Evolutionary conservation across 2,888 invertebrate genomes (phyloP).

Genomic region (Drosophila niveifrons): DNA sequence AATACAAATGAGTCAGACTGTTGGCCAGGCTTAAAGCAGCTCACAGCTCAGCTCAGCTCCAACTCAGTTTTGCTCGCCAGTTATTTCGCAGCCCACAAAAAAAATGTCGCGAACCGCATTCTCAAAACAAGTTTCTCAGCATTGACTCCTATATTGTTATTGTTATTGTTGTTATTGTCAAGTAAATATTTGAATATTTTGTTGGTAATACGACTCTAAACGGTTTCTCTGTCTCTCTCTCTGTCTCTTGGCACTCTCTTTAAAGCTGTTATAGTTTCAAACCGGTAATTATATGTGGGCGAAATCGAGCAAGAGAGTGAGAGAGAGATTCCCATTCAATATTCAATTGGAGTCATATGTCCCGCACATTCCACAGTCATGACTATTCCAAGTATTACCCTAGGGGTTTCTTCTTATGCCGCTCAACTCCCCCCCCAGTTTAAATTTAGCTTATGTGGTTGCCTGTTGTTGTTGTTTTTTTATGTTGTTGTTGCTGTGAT

Average conservation of each 20-base stretch:
- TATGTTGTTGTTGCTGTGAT: constrained; percentile 23
- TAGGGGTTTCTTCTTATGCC: constrained; percentile 18
- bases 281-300: constrained; percentile 55
- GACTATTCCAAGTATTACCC: constrained; percentile 35
- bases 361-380: constrained; percentile 41
- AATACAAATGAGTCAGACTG: constrained; percentile 66
- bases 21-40: constrained; percentile 38
- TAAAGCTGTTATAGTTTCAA: constrained; percentile 56
- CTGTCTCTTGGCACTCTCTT: background rate
- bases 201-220: constrained; percentile 44
- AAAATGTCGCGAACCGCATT: constrained; percentile 22
- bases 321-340: constrained; percentile 8
- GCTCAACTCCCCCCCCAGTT: constrained; percentile 27
- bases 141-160: constrained; percentile 26
- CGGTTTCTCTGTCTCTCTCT: constrained; percentile 27
- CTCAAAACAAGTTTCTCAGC: constrained; percentile 30
- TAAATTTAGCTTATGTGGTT: constrained; percentile 49
- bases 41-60: constrained; percentile 1
- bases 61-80: background rate
- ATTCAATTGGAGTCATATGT: constrained; percentile 45
- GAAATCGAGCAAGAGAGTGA: background rate
- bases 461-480: background rate
- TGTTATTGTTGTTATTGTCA: constrained; percentile 49
- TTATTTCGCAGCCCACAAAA: constrained; percentile 11
- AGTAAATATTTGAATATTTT: constrained; percentile 60